A percentile compares a stretch with the other conserved stretches of the same genome.
These are phyloP conservation scores for Lycia hirtaria DNA, from an alignment of 2,888 invertebrate genomes.

Conservation along the genomic window DNA sequence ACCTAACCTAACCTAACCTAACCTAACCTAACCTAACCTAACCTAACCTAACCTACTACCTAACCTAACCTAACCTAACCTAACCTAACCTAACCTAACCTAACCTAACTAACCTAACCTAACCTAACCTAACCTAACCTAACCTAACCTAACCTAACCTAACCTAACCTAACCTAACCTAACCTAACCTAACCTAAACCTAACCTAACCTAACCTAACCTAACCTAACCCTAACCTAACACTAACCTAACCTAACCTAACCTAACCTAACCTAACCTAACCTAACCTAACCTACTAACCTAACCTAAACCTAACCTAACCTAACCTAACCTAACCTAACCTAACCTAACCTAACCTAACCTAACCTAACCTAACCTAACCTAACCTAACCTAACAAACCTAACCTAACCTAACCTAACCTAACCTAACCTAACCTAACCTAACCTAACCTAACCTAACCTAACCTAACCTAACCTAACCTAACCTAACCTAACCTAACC, in stretches of 20 bases:
- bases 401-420: neutral
- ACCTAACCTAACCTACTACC: neutral
- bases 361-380: conserved; percentile 21
- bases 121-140: neutral
- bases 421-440: neutral
- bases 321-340: conserved; percentile 11
- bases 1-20: neutral
- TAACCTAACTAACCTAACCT: neutral
- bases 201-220: neutral
- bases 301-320: conserved; percentile 11
- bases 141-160: neutral
- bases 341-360: conserved; percentile 14
- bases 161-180: neutral
- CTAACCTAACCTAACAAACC: conserved; percentile 4
- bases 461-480: conserved; percentile 7
- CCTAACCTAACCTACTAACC: conserved; percentile 5
- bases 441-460: conserved; percentile 8
- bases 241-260: conserved; percentile 18
- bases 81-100: neutral
- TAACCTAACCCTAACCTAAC: neutral
- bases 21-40: neutral
- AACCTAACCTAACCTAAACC: neutral
- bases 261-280: conserved; percentile 2
- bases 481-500: neutral
- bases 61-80: neutral